Base-by-base conservation (phyloP, 2,113 vertebrate species). In the Coregonus clupeaformis region DNA sequence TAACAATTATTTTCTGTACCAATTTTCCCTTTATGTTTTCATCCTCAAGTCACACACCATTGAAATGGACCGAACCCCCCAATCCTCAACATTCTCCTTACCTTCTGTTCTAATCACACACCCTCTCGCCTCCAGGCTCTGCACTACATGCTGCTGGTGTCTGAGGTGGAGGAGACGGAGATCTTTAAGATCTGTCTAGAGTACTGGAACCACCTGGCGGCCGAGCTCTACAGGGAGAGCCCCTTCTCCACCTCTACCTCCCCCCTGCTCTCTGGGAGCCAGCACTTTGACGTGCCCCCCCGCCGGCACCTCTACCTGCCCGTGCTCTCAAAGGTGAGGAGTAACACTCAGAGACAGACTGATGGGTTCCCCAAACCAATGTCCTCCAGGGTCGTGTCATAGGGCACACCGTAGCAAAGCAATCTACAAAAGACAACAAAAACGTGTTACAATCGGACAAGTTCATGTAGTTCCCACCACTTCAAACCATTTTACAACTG, bases 161-260 rank as follows among this genome's bases (percentile, higher is more conserved):
- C 97, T 2, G 97, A 98, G 92, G 97, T 98, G 77, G 97, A 98
- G 88, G 97, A 98, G 93, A 98, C 96, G 0, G 97, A 98, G 93
- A 98, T 98, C 82, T 98, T 98, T 79, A 98, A 98, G 92, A 98
- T 98, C 81, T 98, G 97, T 72, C 92, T 98, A 75, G 97, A 98
- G 75, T 98, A 98, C 87, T 98, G 97, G 97, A 98, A 98, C 91
- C 97, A 98, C 76, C 89, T 98, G 85, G 96, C 96, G 60, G 95
- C 97, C 47, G 97, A 98, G 87, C 94, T 98, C 2, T 98, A 98
- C 85, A 93, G 96, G 80, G 97, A 98, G 83, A 98, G 95, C 77
- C 97, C 97, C 0, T 98, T 98, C 87, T 97, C 96, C 77, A 96
- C 95, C 18, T 94, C 96, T 4, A 94, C 95, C 76, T 96, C 97